Evolutionary conservation across 2,797 vertebrate species (phyloP), one percentile per base, ranked within the genome.

Genomic region (Rhinoraja longicauda): DNA sequence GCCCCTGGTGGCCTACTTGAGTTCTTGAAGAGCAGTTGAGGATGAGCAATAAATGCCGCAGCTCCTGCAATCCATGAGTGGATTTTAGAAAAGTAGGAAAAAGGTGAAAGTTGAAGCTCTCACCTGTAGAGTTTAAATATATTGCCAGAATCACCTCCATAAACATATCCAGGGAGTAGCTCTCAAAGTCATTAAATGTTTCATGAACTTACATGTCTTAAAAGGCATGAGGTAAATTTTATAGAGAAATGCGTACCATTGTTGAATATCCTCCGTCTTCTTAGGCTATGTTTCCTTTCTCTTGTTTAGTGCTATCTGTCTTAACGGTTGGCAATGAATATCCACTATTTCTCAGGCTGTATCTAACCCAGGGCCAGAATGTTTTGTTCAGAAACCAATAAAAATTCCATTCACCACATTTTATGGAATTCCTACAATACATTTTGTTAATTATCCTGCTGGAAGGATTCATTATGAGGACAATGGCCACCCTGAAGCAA

Each of bases 361-460:
- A 15, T 32, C 32, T 88, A 36, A 88, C 59, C n/a, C 90, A 75
- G 26, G 75, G 39, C 90, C 15, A 9, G 26, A 91, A 75, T 92
- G 26, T 75, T 92, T 92, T 92, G 70, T 75, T 75, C 39, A 57
- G 45, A 26, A 24, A 92, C 90, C 90, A 92, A 92, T 92, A 92
- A 92, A 92, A 92, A 92, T 92, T 92, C 90, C 90, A 92, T 45
- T 72, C 53, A 26, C 36, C 24, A 92, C 67, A 92, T 53, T 92
- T 92, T 36, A n/a, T 88, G 84, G 62, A 88, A 73, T 91, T 73
- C 90, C 32, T 21, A 53, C 90, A 8, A 53, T 73, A 70, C 70
- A 57, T 75, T 92, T 57, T 75, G 70, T 75, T 75, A 75, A 92
- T 92, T 75, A n/a, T 39, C 67, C 45, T 57, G 70, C 45, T 92